Base-by-base conservation (phyloP, 2,888 invertebrate species). In the Nezara viridula region DNA sequence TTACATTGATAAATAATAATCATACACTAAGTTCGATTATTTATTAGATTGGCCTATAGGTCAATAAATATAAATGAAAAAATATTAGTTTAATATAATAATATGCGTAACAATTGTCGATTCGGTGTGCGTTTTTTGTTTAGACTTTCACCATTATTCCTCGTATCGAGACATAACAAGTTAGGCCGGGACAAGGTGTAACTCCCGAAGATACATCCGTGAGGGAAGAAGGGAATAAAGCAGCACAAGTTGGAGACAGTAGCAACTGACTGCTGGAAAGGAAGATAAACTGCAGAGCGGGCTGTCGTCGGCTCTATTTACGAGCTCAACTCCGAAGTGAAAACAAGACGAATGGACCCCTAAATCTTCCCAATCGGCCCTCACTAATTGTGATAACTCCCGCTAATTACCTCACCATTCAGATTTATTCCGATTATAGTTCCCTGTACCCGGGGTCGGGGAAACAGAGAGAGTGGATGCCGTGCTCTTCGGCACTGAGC, bases 381-480 rank as follows among this genome's bases (percentile, higher is more conserved):
- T 73, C 66, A 32, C 66, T 73, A 73, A 73, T 73, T 73, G 66
- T 73, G 66, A 73, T 73, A 73, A 73, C 66, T 73, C 9, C 37
- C 66, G 32, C 66, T 73, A 73, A 73, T 73, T 73, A 73, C 66
- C 66, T 32, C 37, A 2, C 66, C 66, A 60, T 73, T 73, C 66
- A 32, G 66, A 73, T 73, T 73, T 73, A 73, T 73, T 73, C 37
- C 66, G 19, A 73, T 73, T 73, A 73, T 37, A 73, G 60, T 27
- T 16, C 6, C 60, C 55, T n/a, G 9, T 55, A n/a, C n/a, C n/a
- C n/a, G n/a, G n/a, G n/a, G n/a, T 1, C 55, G 5, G 50, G 2
- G 55, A n/a, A 9, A n/a, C 21, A 21, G 50, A 21, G 7, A 9
- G 10, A 55, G 55, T 55, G 24, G 55, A 12, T 55, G 24, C 21